Evolutionary conservation across 2,888 invertebrate species (phyloP).

Genomic region (Siphonodentalium dalli): DNA sequence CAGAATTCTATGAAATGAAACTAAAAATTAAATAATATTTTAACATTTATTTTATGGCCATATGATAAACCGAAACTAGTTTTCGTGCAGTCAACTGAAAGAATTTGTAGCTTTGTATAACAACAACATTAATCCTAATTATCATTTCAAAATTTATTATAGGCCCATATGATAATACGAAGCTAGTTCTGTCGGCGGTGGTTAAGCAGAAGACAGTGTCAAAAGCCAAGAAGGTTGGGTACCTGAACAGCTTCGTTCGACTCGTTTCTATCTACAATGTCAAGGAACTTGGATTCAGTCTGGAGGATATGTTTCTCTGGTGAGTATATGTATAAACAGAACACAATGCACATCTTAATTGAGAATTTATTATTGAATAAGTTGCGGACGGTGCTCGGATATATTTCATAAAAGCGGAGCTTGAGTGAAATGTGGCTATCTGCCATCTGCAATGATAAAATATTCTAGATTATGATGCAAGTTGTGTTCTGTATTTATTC

Average conservation of each 20-base stretch:
- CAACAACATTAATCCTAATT: too few species aligned
- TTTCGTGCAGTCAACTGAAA: background rate
- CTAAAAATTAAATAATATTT: background rate
- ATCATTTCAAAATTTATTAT: slow-evolving; percentile 22
- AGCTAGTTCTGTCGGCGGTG: slow-evolving; percentile 72
- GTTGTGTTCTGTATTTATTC: too few species aligned
- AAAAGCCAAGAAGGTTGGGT: slow-evolving; percentile 82
- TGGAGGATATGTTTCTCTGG: slow-evolving; percentile 85
- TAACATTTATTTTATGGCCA: background rate
- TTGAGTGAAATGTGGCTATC: too few species aligned
- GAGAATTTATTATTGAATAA: too few species aligned
- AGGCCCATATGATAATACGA: slow-evolving; percentile 70
- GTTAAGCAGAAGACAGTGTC: slow-evolving; percentile 73
- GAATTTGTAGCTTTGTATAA: too few species aligned
- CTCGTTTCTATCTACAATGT: slow-evolving; percentile 73
- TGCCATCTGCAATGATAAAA: too few species aligned
- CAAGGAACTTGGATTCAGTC: slow-evolving; percentile 75
- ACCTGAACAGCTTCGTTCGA: slow-evolving; percentile 88
- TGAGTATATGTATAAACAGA: slow-evolving; percentile 68
- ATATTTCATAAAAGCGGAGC: too few species aligned
- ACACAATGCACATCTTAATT: too few species aligned
- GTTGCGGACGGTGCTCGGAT: too few species aligned
- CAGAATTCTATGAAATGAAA: too few species aligned
- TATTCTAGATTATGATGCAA: too few species aligned
- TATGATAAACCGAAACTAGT: background rate